Percentiles rank a stretch among this genome's conserved stretches.
Conservation (phyloP, 2,113 vertebrate genomes). For the Mola mola region DNA sequence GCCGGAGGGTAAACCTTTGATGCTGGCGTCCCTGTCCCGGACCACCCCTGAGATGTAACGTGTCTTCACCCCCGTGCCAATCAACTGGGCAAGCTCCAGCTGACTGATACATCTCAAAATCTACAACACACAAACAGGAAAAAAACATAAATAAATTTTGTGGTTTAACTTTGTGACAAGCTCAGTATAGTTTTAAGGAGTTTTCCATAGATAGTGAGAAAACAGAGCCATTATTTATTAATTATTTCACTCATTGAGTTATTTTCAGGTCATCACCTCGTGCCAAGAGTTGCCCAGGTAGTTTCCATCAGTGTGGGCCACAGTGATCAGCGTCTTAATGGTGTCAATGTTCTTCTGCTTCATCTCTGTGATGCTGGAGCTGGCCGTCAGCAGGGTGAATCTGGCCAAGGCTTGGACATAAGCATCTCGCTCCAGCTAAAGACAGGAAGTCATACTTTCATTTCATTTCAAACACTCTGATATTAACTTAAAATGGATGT, state of each 20-base stretch:
- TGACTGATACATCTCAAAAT: constrained; percentile 98
- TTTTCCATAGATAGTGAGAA: too few relatives aligned
- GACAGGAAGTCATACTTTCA: constrained; percentile 13
- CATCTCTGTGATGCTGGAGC: constrained; percentile 99
- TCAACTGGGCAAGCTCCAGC: constrained; percentile 94
- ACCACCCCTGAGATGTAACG: constrained; percentile 93
- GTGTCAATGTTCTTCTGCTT: constrained; percentile 99
- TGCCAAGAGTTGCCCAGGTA: constrained; percentile 98
- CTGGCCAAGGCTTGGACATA: constrained; percentile 96
- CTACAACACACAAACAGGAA: constrained; percentile 65
- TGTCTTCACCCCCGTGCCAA: constrained; percentile 96
- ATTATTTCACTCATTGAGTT: too few relatives aligned
- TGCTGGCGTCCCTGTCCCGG: constrained; percentile 86
- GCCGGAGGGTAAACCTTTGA: constrained; percentile 85
- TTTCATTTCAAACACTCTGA: too few relatives aligned
- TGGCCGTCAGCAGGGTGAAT: constrained; percentile 95
- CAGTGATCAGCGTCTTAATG: constrained; percentile 97
- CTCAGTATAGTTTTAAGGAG: too few relatives aligned
- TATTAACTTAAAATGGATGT: neutral
- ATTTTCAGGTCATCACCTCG: constrained; percentile 86
- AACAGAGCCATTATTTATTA: too few relatives aligned
- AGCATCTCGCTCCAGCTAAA: constrained; percentile 93
- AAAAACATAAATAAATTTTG: too few relatives aligned
- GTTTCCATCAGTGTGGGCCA: constrained; percentile 97
- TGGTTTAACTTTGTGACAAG: too few relatives aligned